Evolutionary conservation across 2,888 invertebrate species (phyloP).

Genomic region (Lasioglossum pauxillum): DNA sequence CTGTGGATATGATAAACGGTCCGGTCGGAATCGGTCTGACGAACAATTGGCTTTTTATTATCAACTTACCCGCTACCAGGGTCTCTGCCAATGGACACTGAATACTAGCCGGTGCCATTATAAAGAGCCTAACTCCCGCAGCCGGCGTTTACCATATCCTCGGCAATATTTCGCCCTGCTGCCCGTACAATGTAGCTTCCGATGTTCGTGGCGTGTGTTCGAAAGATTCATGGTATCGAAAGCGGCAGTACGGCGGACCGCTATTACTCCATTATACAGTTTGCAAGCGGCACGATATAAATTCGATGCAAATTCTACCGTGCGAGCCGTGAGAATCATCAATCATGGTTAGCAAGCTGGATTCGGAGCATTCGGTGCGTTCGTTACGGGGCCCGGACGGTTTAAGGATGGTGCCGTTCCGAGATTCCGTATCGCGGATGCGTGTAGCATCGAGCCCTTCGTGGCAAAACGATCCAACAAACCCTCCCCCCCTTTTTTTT

Average conservation of each 20-base stretch:
- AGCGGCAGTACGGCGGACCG: slow-evolving; percentile 53
- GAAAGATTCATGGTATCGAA: slow-evolving; percentile 62
- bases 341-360: slow-evolving; percentile 55
- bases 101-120: slow-evolving; percentile 31
- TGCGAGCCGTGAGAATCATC: slow-evolving; percentile 62
- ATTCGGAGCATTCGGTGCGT: slow-evolving; percentile 35
- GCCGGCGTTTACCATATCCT: slow-evolving; percentile 61
- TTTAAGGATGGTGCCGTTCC: slow-evolving; percentile 6
- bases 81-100: neutral
- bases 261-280: slow-evolving; percentile 59
- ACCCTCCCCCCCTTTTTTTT: neutral
- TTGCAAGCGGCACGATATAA: slow-evolving; percentile 54
- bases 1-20: neutral
- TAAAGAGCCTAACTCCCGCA: slow-evolving; percentile 29
- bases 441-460: neutral
- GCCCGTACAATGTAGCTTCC: slow-evolving; percentile 53
- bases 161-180: slow-evolving; percentile 43
- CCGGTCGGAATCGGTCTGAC: neutral
- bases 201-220: slow-evolving; percentile 53
- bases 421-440: slow-evolving; percentile 3
- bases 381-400: slow-evolving; percentile 11
- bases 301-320: slow-evolving; percentile 62
- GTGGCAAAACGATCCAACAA: neutral
- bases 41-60: neutral
- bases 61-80: neutral